These are phyloP conservation scores for Marasmarcha lunaedactyla DNA, from an alignment of 2,888 invertebrate species.

Conservation along the genomic window DNA sequence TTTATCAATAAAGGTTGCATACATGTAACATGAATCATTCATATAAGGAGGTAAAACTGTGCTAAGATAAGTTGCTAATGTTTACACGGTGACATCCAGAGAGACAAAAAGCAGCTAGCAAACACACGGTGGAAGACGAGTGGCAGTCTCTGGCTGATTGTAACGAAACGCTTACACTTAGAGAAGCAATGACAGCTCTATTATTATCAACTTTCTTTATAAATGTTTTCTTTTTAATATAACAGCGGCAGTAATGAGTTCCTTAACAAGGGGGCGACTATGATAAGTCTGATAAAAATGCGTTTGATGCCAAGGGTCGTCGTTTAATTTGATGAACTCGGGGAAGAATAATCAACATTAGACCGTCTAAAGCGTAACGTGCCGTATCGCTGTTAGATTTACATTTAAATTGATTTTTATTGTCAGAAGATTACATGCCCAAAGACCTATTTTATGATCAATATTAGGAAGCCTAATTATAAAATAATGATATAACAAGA, in stretches of 20 bases:
- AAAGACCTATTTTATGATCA: slow-evolving; percentile 46
- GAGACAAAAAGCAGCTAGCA: slow-evolving; percentile 70
- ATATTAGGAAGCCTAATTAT: slow-evolving; percentile 52
- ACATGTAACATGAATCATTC: not conserved
- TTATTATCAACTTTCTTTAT: slow-evolving; percentile 53
- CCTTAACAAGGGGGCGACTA: too few relatives aligned
- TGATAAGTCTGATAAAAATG: not conserved
- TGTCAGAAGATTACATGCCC: slow-evolving; percentile 40
- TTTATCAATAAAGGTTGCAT: not conserved
- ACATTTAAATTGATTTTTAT: not conserved
- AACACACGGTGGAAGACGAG: slow-evolving; percentile 67
- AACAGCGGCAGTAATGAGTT: not conserved
- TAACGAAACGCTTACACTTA: slow-evolving; percentile 66
- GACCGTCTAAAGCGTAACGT: not conserved
- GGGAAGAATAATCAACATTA: not conserved
- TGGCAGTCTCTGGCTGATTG: slow-evolving; percentile 64
- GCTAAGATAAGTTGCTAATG: slow-evolving; percentile 54
- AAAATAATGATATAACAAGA: not conserved
- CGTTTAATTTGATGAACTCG: not conserved
- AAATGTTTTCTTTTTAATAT: not conserved
- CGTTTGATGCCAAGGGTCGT: not conserved
- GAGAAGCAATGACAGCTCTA: slow-evolving; percentile 70
- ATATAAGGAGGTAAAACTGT: slow-evolving; percentile 18
- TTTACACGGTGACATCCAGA: slow-evolving; percentile 65
- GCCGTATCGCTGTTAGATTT: not conserved